Evolutionary conservation across 2,797 vertebrate genomes (phyloP).

Genomic region (Acrossocheilus wenchowensis): DNA sequence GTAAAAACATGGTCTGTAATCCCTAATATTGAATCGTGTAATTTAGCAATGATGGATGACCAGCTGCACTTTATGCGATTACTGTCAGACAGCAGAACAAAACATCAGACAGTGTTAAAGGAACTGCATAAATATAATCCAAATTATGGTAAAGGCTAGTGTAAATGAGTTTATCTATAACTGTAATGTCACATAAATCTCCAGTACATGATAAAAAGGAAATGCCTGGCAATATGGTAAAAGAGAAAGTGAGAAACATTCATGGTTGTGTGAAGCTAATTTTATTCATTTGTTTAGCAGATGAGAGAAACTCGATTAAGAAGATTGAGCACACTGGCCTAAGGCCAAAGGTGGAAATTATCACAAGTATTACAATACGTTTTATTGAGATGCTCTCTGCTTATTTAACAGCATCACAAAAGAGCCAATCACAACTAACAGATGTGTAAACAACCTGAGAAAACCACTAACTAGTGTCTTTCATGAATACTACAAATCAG

Average conservation of each 20-base stretch:
- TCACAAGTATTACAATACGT: conserved; percentile 25
- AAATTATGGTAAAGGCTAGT: neutral
- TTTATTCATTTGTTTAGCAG: conserved; percentile 30
- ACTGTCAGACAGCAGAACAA: neutral
- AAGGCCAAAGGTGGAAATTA: conserved; percentile 18
- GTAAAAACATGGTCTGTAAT: neutral
- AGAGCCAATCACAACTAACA: neutral
- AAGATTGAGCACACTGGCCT: conserved; percentile 25
- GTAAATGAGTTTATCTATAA: neutral
- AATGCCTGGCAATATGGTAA: neutral
- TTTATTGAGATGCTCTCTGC: conserved; percentile 25
- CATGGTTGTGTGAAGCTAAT: neutral
- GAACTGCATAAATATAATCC: neutral
- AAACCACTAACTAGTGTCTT: neutral
- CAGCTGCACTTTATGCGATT: conserved; percentile 11
- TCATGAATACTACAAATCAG: neutral
- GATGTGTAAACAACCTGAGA: neutral
- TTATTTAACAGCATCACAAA: conserved; percentile 25
- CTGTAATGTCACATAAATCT: neutral
- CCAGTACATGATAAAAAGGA: neutral
- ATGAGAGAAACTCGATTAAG: conserved; percentile 34
- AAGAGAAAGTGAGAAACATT: neutral
- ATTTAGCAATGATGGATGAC: conserved; percentile 24
- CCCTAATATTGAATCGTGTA: conserved; percentile 10
- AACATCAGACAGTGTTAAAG: neutral